A percentile compares a stretch with the other conserved stretches of the same genome.
phyloP scores from a whole-genome alignment of 2,888 invertebrate species.

The Chalcosyrphus nemorum region DNA sequence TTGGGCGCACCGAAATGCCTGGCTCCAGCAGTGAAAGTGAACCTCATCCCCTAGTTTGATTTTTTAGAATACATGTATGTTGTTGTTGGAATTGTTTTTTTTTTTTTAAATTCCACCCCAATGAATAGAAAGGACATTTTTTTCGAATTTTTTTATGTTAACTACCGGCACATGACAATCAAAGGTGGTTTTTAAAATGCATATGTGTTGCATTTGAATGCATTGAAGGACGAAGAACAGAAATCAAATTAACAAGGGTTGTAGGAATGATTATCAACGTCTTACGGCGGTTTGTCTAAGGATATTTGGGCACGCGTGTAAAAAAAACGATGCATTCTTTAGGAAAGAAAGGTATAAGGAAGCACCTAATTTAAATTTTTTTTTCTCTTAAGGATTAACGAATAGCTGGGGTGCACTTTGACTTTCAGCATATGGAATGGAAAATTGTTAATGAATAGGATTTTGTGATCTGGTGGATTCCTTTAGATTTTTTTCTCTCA shows the following conservation, averaged over 20 bases:
- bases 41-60: slow-evolving; percentile 1
- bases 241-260: slow-evolving; percentile 49
- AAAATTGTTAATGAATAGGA: slow-evolving; percentile 67
- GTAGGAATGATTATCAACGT: slow-evolving; percentile 35
- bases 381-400: slow-evolving; percentile 6
- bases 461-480: slow-evolving; percentile 25
- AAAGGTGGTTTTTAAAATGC: slow-evolving; percentile 47
- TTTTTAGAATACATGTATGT: slow-evolving; percentile 8
- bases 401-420: slow-evolving; percentile 51
- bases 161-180: slow-evolving; percentile 67
- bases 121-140: slow-evolving; percentile 23
- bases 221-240: slow-evolving; percentile 3
- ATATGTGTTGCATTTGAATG: slow-evolving; percentile 52
- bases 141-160: slow-evolving; percentile 26
- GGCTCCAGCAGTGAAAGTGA: slow-evolving; percentile 26
- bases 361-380: not conserved
- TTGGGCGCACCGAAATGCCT: slow-evolving; percentile 34
- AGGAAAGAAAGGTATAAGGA: not conserved
- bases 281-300: slow-evolving; percentile 46
- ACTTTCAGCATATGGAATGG: slow-evolving; percentile 58
- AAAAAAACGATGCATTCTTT: slow-evolving; percentile 29
- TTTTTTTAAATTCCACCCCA: slow-evolving; percentile 21
- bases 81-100: not conserved
- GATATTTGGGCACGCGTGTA: slow-evolving; percentile 55
- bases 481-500: not conserved